Evolutionary conservation across 2,888 invertebrate genomes (phyloP).

Genomic region (Phyllotreta cruciferae): DNA sequence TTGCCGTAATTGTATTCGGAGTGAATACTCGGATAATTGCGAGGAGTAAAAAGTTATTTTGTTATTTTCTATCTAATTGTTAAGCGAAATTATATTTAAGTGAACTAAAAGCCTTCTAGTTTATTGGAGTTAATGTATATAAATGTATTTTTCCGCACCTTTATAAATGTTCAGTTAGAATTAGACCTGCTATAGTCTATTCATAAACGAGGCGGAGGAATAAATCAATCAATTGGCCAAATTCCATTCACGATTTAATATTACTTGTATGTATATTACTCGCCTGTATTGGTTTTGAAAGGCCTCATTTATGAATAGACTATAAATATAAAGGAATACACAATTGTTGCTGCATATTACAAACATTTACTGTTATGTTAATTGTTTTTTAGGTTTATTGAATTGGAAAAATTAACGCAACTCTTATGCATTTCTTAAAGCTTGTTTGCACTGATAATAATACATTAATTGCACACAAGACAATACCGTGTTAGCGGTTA

Average conservation of each 20-base stretch:
- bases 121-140: conserved; percentile 19
- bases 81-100: too few relatives aligned
- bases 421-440: conserved; percentile 18
- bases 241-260: too few relatives aligned
- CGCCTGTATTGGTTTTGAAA: too few relatives aligned
- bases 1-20: background rate
- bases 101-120: conserved; percentile 8
- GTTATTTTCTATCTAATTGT: too few relatives aligned
- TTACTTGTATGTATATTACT: too few relatives aligned
- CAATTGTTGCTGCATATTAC: conserved; percentile 11
- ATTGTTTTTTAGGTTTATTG: background rate
- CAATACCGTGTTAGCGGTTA: background rate
- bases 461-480: background rate
- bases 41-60: background rate
- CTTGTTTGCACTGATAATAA: background rate
- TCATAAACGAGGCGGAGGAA: too few relatives aligned
- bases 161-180: too few relatives aligned
- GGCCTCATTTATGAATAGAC: too few relatives aligned
- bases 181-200: background rate
- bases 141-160: conserved; percentile 24
- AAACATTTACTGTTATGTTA: background rate
- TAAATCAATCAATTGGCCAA: too few relatives aligned
- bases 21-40: background rate
- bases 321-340: conserved; percentile 9
- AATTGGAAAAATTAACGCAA: background rate